These are phyloP conservation scores for Bovichtus variegatus DNA, from an alignment of 2,797 vertebrate genomes.

Conservation along the genomic window DNA sequence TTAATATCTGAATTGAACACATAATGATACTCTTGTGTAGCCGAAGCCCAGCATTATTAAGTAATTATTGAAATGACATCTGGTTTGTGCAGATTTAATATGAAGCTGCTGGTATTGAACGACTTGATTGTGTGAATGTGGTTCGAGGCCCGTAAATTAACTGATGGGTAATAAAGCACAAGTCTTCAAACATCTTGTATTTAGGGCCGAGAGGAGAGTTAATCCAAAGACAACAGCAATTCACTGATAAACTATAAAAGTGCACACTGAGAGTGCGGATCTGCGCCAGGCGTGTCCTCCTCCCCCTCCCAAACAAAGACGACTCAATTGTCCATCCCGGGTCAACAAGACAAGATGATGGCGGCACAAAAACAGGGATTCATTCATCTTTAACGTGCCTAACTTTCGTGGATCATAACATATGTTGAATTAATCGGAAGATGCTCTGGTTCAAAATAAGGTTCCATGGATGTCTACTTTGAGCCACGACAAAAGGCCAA, in stretches of 20 bases:
- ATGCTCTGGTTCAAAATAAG: too few relatives aligned
- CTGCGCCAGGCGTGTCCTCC: too few relatives aligned
- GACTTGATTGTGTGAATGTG: background rate
- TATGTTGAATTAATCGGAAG: too few relatives aligned
- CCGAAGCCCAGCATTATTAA: constrained; percentile 9
- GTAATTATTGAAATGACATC: constrained; percentile 41
- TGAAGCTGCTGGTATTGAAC: constrained; percentile 19
- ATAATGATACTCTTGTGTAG: constrained; percentile 21
- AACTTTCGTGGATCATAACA: too few relatives aligned
- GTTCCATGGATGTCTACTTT: too few relatives aligned
- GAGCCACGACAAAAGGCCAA: too few relatives aligned
- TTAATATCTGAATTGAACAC: constrained; percentile 25
- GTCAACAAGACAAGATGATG: too few relatives aligned
- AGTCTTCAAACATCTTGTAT: background rate
- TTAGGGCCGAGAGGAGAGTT: background rate
- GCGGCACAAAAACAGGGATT: too few relatives aligned
- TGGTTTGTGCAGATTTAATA: constrained; percentile 25
- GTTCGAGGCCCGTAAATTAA: constrained; percentile 7
- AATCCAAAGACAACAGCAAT: background rate
- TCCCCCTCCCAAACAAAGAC: too few relatives aligned
- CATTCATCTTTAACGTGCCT: too few relatives aligned
- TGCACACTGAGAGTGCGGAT: too few relatives aligned
- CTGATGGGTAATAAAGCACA: constrained; percentile 10
- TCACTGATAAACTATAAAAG: background rate
- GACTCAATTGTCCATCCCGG: too few relatives aligned